Conservation (phyloP, 2,113 vertebrate species). For the Microcebus murinus region DNA sequence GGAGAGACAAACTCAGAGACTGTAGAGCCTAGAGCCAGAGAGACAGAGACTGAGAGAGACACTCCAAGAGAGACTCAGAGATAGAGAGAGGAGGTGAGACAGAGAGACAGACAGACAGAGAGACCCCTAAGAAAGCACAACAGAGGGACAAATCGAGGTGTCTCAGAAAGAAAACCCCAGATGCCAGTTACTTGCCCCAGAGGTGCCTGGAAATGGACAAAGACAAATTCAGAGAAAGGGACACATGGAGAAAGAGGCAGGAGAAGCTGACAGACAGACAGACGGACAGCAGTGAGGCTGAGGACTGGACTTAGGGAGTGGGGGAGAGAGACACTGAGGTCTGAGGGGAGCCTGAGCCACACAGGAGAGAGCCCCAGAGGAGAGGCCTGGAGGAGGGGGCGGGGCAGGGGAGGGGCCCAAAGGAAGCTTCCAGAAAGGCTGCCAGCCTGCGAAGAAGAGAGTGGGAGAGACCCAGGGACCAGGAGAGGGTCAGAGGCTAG, state of each 20-base stretch:
- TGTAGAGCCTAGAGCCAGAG: neutral
- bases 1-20: conserved; percentile 78
- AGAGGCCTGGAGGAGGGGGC: neutral
- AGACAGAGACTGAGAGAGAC: neutral
- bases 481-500: conserved; percentile 81
- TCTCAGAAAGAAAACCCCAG: conserved; percentile 68
- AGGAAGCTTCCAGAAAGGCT: neutral
- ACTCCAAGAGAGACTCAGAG: conserved; percentile 37
- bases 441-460: neutral
- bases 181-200: conserved; percentile 2
- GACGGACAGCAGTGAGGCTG: conserved; percentile 62
- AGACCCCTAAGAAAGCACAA: neutral
- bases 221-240: conserved; percentile 38
- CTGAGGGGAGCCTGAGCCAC: conserved; percentile 80
- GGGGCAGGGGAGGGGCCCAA: neutral
- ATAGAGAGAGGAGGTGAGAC: conserved; percentile 20
- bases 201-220: conserved; percentile 71
- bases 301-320: neutral
- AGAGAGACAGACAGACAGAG: neutral
- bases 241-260: neutral
- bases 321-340: neutral
- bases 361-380: conserved; percentile 79
- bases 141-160: conserved; percentile 84
- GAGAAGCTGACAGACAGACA: neutral
- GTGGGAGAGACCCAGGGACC: conserved; percentile 16